Evolutionary conservation across 92 coral and sea anemone species (phyloP).

Genomic region (Phenganax subtilis): DNA sequence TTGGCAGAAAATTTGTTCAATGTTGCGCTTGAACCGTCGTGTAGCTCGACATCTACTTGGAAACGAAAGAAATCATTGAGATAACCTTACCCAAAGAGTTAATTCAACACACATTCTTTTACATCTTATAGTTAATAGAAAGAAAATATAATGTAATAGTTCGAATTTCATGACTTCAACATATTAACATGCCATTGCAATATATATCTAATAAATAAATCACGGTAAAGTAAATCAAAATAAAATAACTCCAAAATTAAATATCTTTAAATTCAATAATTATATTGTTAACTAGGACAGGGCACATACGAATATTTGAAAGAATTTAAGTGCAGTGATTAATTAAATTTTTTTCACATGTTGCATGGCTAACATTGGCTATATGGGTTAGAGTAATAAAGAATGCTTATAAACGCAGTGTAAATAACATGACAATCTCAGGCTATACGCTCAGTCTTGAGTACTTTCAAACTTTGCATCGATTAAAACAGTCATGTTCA

Average conservation of each 20-base stretch:
- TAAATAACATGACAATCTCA: neutral
- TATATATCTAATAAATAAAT: neutral
- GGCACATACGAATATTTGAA: neutral
- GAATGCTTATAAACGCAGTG: neutral
- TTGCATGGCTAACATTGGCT: neutral
- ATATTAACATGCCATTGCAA: slow-evolving; percentile 29
- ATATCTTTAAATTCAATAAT: neutral
- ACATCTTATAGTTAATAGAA: neutral
- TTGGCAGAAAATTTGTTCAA: slow-evolving; percentile 1
- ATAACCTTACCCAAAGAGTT: neutral
- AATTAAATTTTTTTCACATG: neutral
- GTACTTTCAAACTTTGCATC: neutral
- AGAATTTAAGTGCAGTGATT: neutral
- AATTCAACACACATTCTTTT: neutral
- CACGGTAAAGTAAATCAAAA: neutral
- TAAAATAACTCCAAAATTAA: neutral
- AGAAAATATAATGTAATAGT: neutral
- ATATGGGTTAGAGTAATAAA: neutral
- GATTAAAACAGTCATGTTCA: neutral
- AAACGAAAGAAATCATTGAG: neutral
- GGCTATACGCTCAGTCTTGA: neutral
- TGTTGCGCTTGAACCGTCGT: slow-evolving; percentile 13
- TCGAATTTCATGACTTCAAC: slow-evolving; percentile 27
- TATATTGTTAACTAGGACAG: neutral
- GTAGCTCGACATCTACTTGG: neutral